Evolutionary conservation across 2,888 invertebrate genomes (phyloP).

Genomic region (Thymelicus lineola): DNA sequence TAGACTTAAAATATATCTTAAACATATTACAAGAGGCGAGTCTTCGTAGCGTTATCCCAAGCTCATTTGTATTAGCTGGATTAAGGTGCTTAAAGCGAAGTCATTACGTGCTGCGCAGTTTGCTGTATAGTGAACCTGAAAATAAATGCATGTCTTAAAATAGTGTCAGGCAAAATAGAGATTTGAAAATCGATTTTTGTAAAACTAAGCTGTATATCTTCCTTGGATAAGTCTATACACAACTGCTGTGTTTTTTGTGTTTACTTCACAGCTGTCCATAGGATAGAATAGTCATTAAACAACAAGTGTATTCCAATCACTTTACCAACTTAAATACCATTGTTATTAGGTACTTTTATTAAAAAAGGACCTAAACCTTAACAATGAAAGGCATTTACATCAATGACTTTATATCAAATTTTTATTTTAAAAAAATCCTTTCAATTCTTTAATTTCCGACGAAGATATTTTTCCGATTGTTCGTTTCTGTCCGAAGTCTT

Average conservation of each 20-base stretch:
- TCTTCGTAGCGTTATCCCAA: slow-evolving; percentile 15
- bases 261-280: no score
- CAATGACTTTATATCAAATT: no score
- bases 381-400: no score
- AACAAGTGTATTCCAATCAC: no score
- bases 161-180: background rate
- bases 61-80: slow-evolving; percentile 27
- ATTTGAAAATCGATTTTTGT: background rate
- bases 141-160: slow-evolving; percentile 9
- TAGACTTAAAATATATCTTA: slow-evolving; percentile 2
- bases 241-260: no score
- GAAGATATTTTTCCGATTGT: slow-evolving; percentile 22
- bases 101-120: slow-evolving; percentile 17
- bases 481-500: slow-evolving; percentile 2
- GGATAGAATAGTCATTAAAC: no score
- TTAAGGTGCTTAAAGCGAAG: slow-evolving; percentile 25
- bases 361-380: no score
- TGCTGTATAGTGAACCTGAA: slow-evolving; percentile 8
- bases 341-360: no score
- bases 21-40: slow-evolving; percentile 12
- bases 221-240: no score
- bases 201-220: background rate
- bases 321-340: no score
- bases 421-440: no score
- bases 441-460: slow-evolving; percentile 9